Evolutionary conservation across 2,113 vertebrate genomes (phyloP), one percentile per base, ranked within the genome.

Genomic region (Labrus mixtus): DNA sequence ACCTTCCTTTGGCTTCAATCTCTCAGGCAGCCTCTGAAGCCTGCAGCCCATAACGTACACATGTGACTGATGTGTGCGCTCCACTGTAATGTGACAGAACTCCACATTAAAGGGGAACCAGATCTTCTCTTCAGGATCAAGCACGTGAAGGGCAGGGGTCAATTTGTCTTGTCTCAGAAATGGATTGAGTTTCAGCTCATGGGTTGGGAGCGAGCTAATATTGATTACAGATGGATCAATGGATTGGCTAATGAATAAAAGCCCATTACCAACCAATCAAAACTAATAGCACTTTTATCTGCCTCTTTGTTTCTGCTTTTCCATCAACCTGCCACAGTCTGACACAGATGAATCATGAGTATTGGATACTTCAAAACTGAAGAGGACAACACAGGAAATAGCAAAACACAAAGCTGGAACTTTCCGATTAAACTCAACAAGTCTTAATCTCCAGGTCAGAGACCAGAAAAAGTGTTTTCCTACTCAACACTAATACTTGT

Each of bases 201-300:
- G 55, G 48, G 61, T 80, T 82, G n/a, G 48, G 16, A 87, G 90
- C 72, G 65, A 85, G 72, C 33, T 57, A 57, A 6, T 69, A 91
- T 87, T 77, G 90, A 91, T 90, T 85, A 76, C 70, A 37, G 61
- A 84, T 84, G 20, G 57, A 89, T 90, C 87, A 82, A 90, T 93
- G 68, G 37, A 91, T 89, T 82, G 84, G 50, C 55, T 45, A 63
- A 61, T 84, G 69, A 86, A 90, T 89, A 74, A 83, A 67, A 76
- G 73, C 62, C 84, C 77, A 86, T 92, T 91, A 88, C 70, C 46
- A 68, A 70, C 66, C 85, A 81, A 71, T 92, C 73, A 86, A 87
- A 86, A 70, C 76, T 81, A 89, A 91, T 80, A 87, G 81, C 78
- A 66, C 79, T 85, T 51, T 87, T 80, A 89, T 85, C 61, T 70